Conservation (phyloP, 2,797 vertebrate genomes). For the Pantherophis alleghaniensis region DNA sequence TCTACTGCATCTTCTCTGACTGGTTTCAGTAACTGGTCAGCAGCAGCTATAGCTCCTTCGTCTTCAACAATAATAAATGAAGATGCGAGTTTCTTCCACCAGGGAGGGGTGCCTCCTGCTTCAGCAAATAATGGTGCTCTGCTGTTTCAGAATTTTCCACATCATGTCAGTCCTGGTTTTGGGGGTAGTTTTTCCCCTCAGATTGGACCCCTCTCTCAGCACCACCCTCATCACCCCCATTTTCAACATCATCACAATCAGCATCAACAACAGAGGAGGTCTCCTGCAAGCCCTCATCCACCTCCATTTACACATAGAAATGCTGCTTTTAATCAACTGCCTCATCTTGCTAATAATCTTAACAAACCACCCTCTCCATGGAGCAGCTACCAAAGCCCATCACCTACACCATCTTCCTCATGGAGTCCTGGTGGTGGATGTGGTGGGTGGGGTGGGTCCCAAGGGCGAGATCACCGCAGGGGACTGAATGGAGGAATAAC, state of each 20-base stretch:
- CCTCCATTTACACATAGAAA: slow-evolving; percentile 93
- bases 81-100: slow-evolving; percentile 95
- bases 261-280: slow-evolving; percentile 94
- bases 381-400: slow-evolving; percentile 98
- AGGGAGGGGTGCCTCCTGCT: slow-evolving; percentile 84
- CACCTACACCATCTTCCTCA: slow-evolving; percentile 92
- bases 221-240: slow-evolving; percentile 94
- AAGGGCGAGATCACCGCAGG: slow-evolving; percentile 93
- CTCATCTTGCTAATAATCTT: slow-evolving; percentile 92
- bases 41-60: slow-evolving; percentile 92
- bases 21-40: slow-evolving; percentile 98
- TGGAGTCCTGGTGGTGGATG: slow-evolving; percentile 94
- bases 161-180: slow-evolving; percentile 93
- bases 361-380: slow-evolving; percentile 95
- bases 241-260: slow-evolving; percentile 96
- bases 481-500: slow-evolving; percentile 92
- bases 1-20: slow-evolving; percentile 93
- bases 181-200: slow-evolving; percentile 96
- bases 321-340: slow-evolving; percentile 93
- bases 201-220: slow-evolving; percentile 95
- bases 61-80: slow-evolving; percentile 93
- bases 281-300: slow-evolving; percentile 92
- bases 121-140: slow-evolving; percentile 92
- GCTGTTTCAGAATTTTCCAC: slow-evolving; percentile 98
- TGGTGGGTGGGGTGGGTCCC: slow-evolving; percentile 93